Conservation (phyloP, 92 coral and sea anemone species). For the Plumapathes pennacea region DNA sequence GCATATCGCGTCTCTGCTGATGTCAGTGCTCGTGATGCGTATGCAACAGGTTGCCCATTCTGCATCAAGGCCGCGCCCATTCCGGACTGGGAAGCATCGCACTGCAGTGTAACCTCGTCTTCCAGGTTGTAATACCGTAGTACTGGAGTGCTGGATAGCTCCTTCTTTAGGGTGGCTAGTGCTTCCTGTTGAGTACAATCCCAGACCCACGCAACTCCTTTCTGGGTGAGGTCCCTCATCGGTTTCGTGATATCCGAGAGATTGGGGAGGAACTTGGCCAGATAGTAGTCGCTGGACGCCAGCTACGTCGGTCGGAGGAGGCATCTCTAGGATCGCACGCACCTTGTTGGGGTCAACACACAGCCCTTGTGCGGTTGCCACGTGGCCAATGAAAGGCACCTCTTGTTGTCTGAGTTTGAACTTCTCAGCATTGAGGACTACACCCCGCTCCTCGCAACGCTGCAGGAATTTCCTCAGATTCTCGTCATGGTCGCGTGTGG, state of each 20-base stretch:
- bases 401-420: conserved; percentile 20
- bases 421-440: conserved; percentile 26
- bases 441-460: conserved; percentile 22
- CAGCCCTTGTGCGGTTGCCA: conserved; percentile 30
- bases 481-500: conserved; percentile 32
- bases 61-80: conserved; percentile 13
- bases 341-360: conserved; percentile 36
- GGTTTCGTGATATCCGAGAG: conserved; percentile 48
- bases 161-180: conserved; percentile 27
- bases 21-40: conserved; percentile 15
- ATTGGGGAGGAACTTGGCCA: conserved; percentile 47
- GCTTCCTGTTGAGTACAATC: conserved; percentile 15
- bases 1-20: conserved; percentile 13
- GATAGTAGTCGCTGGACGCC: conserved; percentile 40
- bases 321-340: conserved; percentile 32
- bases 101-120: conserved; percentile 28
- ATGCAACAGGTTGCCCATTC: conserved; percentile 36
- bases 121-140: conserved; percentile 24
- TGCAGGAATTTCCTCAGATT: conserved; percentile 28
- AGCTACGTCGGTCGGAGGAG: conserved; percentile 35
- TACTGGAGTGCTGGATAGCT: conserved; percentile 39
- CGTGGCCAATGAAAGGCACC: conserved; percentile 36
- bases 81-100: conserved; percentile 10
- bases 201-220: conserved; percentile 38
- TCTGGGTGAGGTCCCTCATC: conserved; percentile 43